Evolutionary conservation across 2,797 vertebrate genomes (phyloP).

Genomic region (Hylomyscus alleni): DNA sequence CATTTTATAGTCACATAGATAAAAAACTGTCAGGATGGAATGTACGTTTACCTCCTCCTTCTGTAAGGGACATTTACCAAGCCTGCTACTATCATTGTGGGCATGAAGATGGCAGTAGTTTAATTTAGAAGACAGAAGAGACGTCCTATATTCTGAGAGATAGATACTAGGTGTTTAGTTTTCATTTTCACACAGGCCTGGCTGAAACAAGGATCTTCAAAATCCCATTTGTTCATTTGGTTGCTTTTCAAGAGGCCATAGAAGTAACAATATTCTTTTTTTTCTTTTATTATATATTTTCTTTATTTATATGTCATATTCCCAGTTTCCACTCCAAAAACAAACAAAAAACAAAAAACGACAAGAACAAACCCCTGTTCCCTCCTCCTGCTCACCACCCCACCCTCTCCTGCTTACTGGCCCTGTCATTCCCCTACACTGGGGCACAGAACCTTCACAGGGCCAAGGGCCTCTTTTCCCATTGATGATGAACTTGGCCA

Average conservation of each 20-base stretch:
- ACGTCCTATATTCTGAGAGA: neutral
- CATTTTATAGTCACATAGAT: neutral
- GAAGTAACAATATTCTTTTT: neutral
- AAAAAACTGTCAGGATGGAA: neutral
- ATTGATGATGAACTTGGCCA: too few relatives aligned
- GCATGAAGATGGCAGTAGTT: neutral
- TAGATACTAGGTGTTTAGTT: neutral
- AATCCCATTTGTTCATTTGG: neutral
- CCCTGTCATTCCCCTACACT: too few relatives aligned
- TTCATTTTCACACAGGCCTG: neutral
- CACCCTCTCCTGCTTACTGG: too few relatives aligned
- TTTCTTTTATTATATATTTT: too few relatives aligned
- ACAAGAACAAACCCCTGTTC: too few relatives aligned
- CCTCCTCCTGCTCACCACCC: too few relatives aligned
- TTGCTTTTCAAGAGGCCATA: neutral
- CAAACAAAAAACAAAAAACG: too few relatives aligned
- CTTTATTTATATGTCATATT: too few relatives aligned
- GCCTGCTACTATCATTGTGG: neutral
- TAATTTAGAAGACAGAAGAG: neutral
- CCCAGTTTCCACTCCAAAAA: too few relatives aligned
- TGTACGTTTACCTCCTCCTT: neutral
- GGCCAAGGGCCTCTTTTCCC: too few relatives aligned
- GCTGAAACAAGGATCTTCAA: neutral
- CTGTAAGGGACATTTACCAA: neutral
- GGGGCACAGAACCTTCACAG: too few relatives aligned